Evolutionary conservation across 2,888 invertebrate species (phyloP), one percentile per base, ranked within the genome.

Genomic region (Caenorhabditis drosophilae): DNA sequence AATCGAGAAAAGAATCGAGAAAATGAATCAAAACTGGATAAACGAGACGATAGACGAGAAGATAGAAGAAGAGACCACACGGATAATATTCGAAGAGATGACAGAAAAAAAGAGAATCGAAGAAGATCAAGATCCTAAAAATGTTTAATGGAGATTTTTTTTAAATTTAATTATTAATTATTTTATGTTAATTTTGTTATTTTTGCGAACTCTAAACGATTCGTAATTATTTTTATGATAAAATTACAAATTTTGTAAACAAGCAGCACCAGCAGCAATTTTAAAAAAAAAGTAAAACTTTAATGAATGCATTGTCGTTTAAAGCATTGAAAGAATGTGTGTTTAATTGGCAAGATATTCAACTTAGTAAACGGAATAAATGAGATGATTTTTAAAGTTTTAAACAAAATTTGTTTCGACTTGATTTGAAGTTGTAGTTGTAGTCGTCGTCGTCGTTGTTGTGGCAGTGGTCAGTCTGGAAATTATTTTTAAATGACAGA

Each of bases 391-490:
- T 4, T 18, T 6, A 40, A n/a, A 45, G n/a, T 45, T 26, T 57
- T 41, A 64, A 12, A 64, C 58, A 16, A 64, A 64, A 26, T 58
- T 64, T 0, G 58, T 50, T 11, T 41, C 20, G 22, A 23, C 41
- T 4, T 36, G 36, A 36, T 53, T 57, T 6, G 51, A 56, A 0
- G 50, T 58, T 15, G 58, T 64, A 0, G 58, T 55, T 9, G 58
- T 63, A 0, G 57, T 57, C 12, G 62, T 51, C 4, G 62, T 55
- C 4, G 49, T 44, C 2, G 45, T 51, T 4, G 57, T 41, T 11
- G 45, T 35, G 27, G 50, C 42, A 6, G 53, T 49, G 6, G 63
- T 36, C 4, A 63, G 25, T 44, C 61, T 61, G 46, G 41, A 26
- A 23, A 26, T 26, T 9, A 12, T 23, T 6, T 9, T 26, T 25